Evolutionary conservation across 2,888 invertebrate genomes (phyloP).

Genomic region (Pyrrhosoma nymphula): DNA sequence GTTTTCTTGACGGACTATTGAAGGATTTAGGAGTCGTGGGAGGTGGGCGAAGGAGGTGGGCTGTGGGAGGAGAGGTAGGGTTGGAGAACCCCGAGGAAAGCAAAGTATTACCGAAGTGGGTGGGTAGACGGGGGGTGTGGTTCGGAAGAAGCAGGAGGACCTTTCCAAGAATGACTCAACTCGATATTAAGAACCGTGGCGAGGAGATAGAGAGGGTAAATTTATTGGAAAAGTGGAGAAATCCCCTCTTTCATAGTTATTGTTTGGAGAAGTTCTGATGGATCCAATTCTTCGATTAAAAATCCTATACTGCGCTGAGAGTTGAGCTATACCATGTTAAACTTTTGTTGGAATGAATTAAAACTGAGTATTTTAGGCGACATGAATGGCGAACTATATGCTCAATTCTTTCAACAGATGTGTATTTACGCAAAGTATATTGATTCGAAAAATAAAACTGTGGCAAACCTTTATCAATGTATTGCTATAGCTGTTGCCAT

Average conservation of each 20-base stretch:
- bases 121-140: too few relatives aligned
- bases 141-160: not conserved
- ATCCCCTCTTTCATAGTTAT: not conserved
- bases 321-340: not conserved
- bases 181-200: conserved; percentile 33
- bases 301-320: not conserved
- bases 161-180: conserved; percentile 45
- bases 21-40: conserved; percentile 16
- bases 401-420: too few relatives aligned
- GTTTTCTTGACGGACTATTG: conserved; percentile 39
- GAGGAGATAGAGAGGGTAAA: not conserved
- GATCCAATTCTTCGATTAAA: not conserved
- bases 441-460: too few relatives aligned
- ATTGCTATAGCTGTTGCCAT: too few relatives aligned
- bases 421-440: too few relatives aligned
- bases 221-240: not conserved
- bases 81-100: not conserved
- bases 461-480: too few relatives aligned
- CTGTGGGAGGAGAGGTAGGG: not conserved
- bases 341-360: too few relatives aligned
- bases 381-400: too few relatives aligned
- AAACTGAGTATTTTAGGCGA: too few relatives aligned
- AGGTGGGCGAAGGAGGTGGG: not conserved
- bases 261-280: not conserved
- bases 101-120: not conserved